Base-by-base conservation (phyloP, 2,888 invertebrate species). In the Tipula unca region DNA sequence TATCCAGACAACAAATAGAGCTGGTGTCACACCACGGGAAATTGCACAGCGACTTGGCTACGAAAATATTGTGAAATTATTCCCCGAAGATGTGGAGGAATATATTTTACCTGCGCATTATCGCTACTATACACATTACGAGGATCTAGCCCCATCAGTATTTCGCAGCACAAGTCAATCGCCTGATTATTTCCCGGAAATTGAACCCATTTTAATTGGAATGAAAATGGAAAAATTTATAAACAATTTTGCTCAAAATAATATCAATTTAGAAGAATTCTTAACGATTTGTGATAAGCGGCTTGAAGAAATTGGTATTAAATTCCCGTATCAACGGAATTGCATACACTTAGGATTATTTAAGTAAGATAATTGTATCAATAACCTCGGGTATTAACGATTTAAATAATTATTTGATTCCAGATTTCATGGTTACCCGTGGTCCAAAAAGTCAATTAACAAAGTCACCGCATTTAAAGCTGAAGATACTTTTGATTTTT, bases 351-450 rank as follows among this genome's bases (percentile, higher is more conserved):
- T 89, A 42, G 91, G 89, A 1, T 88, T 91, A 36, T 85, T 90
- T 3, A 88, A 89, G 90, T 91, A 86, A 89, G 89, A 42, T 84
- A 29, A 42, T 14, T 25, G 10, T 10, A 10, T 54, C 14, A 20
- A 85, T 14, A 32, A 85, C 1, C 14, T 48, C 32, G 29, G 69
- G 39, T 48, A 84, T 84, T 83, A 29, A 39, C 32, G 48, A 48
- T 82, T n/a, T 6, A n/a, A 85, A 85, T 32, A 32, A 32, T 32
- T 6, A 32, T 0, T 69, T 85, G 14, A 25, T 84, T 85, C n/a
- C 54, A 90, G 90, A 86, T 90, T 90, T 86, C 90, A 90, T 87
- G 87, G 90, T 10, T 88, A 90, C 88, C 90, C 90, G 85, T 90
- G 90, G 90, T 88, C 89, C 0, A 89, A 87, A 25, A 89, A 88